Base-by-base conservation (phyloP, 2,888 invertebrate genomes). In the Bellardia bayeri region DNA sequence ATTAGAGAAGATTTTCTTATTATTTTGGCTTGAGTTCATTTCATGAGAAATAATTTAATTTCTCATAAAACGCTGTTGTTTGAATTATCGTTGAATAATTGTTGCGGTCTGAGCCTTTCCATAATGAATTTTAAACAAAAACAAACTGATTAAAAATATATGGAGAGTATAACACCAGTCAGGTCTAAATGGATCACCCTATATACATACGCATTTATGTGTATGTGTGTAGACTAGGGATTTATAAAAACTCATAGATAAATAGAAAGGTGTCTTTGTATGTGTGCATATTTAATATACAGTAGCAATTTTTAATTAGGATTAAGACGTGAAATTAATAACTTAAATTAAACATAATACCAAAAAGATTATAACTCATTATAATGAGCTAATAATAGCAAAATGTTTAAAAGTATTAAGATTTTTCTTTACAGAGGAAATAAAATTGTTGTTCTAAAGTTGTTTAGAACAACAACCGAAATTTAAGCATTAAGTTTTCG, bases 281-380 rank as follows among this genome's bases (percentile, higher is more conserved):
- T 11, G 40, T 14, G 37, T 56, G 40, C 58, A 37, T 11, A 30
- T 54, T 71, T 45, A 42, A 49, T 37, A 54, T 23, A 54, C 49
- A 61, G 45, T 45, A 86, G 58, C 66, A 82, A 71, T 83, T 83
- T 82, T 86, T 86, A 82, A 86, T 86, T 83, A 83, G 82, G 79
- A 86, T 83, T 83, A 80, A 82, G 82, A 74, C 79, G 69, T 75
- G 61, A 83, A 69, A 82, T 86, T 86, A 82, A 86, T 83, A 83
- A 80, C 79, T 74, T 56, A 61, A 86, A 75, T 56, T 63, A 78
- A 72, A 54, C 40, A 51, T 75, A 80, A 72, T 40, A 58, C 58
- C 33, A 58, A 58, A 63, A 58, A 51, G 71, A 82, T 78, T 79
- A 84, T 79, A 54, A 79, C 58, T 54, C 33, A 74, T 79, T 68